Evolutionary conservation across 2,797 vertebrate species (phyloP), one percentile per base, ranked within the genome.

Genomic region (Liasis olivaceus): DNA sequence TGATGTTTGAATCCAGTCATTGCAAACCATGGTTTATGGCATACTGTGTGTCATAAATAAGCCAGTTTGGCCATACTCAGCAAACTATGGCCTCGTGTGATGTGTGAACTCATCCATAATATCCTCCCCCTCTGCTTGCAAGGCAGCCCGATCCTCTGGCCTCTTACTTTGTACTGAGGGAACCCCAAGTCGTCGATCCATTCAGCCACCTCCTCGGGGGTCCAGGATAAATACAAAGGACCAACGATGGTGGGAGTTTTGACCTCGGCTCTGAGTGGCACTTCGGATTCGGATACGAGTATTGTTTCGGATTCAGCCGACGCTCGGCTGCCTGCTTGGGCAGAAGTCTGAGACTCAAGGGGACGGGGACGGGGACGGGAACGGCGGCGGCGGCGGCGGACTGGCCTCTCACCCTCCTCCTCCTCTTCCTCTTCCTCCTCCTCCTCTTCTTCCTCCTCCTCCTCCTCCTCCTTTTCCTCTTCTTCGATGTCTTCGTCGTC

Each of bases 131-230:
- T n/a, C 12, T 24, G 31, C 47, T 11, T 26, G 28, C 28, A 15
- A 56, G 59, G 59, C 8, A 36, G 69, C 11, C 2, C 6, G 31
- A 14, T 6, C 20, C 87, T 56, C 8, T 24, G 9, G 12, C 56
- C 5, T 31, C 96, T 31, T 97, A 99, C 98, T 98, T 97, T 97
- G 93, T 99, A 99, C 1, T 99, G 98, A 5, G 98, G 98, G 94
- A 98, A 99, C 95, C 99, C 98, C 91, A 98, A 92, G 31, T 94
- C 96, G 72, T 96, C 96, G 93, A 99, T 97, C 99, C 99, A 99
- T 86, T 94, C 95, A 0, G 97, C 98, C 95, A 99, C 99, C 6
- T 98, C 97, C 81, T 97, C 93, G 91, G 97, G 96, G 77, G 96
- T 98, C 98, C 99, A 99, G 0, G 94, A 66, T 24, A 98, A 96